Conservation (phyloP, 1,140 invertebrate species). For the Drosophila repletoides region DNA sequence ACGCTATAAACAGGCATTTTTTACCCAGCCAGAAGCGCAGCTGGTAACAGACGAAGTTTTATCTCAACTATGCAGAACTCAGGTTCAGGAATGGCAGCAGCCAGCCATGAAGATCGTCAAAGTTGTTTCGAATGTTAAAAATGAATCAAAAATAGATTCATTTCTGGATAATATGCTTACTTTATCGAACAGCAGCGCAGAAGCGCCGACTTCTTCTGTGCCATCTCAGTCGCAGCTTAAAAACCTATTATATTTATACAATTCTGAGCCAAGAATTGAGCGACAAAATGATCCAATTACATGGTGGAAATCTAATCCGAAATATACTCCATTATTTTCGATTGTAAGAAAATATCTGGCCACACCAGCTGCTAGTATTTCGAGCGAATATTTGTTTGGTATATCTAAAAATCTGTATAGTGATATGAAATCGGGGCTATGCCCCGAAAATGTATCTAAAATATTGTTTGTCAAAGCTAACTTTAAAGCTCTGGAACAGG, state of each 20-base stretch:
- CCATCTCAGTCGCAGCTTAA: slow-evolving; percentile 45
- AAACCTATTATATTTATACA: slow-evolving; percentile 55
- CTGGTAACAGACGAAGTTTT: slow-evolving; percentile 51
- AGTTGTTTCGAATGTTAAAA: slow-evolving; percentile 4
- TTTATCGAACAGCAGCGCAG: not conserved
- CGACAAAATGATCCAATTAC: slow-evolving; percentile 44
- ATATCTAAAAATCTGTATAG: slow-evolving; percentile 35
- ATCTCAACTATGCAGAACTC: not conserved
- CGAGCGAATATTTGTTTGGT: slow-evolving; percentile 30
- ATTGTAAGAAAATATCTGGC: slow-evolving; percentile 45
- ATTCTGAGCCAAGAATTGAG: slow-evolving; percentile 54
- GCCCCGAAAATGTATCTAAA: slow-evolving; percentile 43
- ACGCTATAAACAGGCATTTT: slow-evolving; percentile 59
- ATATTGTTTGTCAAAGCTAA: slow-evolving; percentile 57
- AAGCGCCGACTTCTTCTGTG: not conserved
- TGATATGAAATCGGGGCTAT: slow-evolving; percentile 32
- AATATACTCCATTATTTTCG: slow-evolving; percentile 38
- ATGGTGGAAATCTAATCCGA: slow-evolving; percentile 56
- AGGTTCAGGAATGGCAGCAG: slow-evolving; percentile 6
- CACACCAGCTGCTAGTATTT: slow-evolving; percentile 35
- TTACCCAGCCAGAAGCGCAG: slow-evolving; percentile 45
- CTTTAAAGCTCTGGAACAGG: slow-evolving; percentile 6
- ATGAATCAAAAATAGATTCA: slow-evolving; percentile 54
- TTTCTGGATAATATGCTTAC: slow-evolving; percentile 58
- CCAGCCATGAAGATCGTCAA: slow-evolving; percentile 21